Percentiles rank a stretch among this genome's conserved stretches.
Evolutionary conservation across 2,113 vertebrate species (phyloP).

Genomic region (Bubo bubo): DNA sequence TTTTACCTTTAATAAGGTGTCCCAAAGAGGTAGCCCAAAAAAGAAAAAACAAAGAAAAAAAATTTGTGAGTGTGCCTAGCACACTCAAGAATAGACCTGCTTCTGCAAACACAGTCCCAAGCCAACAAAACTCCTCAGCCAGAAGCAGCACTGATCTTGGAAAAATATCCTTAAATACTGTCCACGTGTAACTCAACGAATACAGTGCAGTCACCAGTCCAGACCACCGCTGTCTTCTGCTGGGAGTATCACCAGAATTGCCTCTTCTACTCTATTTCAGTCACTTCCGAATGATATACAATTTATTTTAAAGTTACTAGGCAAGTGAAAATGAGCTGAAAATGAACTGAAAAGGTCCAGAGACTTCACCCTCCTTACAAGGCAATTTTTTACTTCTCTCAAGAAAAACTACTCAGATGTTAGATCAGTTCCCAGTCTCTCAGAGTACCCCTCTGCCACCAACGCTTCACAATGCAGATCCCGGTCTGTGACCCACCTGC

Average conservation of each 20-base stretch:
- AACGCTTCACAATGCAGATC: too few species aligned
- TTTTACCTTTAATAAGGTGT: background rate
- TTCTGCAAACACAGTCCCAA: background rate
- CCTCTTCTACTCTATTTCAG: background rate
- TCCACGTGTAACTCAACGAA: accelerated
- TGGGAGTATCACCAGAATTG: background rate
- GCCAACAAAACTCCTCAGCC: background rate
- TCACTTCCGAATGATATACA: accelerated
- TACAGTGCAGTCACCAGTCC: background rate
- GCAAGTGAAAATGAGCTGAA: background rate
- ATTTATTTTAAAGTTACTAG: background rate
- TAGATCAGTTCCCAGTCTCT: too few species aligned
- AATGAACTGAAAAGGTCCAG: background rate
- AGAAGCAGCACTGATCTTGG: background rate
- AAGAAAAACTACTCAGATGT: background rate
- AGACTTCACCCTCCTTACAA: background rate
- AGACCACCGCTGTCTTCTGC: background rate
- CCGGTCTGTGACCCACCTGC: background rate
- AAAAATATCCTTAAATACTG: background rate
- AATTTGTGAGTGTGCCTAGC: background rate
- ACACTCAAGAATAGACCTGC: background rate
- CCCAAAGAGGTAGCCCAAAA: background rate
- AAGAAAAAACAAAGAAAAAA: background rate
- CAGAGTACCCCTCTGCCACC: accelerated
- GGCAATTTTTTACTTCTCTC: background rate